phyloP scores from a whole-genome alignment of 2,797 vertebrate species.

The Lacerta viridis region DNA sequence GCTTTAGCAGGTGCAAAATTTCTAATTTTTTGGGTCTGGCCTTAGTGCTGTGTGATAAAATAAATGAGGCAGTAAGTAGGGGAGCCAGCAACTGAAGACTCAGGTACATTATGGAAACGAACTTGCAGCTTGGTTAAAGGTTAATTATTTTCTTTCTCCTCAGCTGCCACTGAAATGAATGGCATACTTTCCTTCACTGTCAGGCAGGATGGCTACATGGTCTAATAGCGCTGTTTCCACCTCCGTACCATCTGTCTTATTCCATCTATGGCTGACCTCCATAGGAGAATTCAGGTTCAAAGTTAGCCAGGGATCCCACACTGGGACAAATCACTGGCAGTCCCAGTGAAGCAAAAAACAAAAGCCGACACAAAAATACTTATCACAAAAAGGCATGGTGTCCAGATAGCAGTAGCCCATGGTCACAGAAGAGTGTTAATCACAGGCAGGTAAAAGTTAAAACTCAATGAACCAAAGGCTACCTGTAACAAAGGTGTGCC shows the following conservation, averaged over 20 bases:
- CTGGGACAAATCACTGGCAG: conserved; percentile 28
- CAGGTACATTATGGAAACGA: conserved; percentile 48
- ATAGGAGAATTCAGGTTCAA: conserved; percentile 6
- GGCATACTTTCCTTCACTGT: conserved; percentile 39
- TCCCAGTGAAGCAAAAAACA: neutral
- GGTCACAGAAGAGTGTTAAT: neutral
- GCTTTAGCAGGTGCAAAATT: conserved; percentile 22
- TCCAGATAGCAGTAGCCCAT: neutral
- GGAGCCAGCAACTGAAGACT: neutral
- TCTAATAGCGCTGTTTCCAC: conserved; percentile 32
- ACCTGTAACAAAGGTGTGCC: neutral
- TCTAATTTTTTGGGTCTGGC: neutral
- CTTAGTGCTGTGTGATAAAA: conserved; percentile 19
- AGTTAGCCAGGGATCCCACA: conserved; percentile 40
- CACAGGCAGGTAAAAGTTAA: neutral
- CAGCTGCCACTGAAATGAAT: conserved; percentile 49
- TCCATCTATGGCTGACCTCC: conserved; percentile 48
- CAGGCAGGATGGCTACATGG: conserved; percentile 51
- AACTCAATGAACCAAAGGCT: neutral
- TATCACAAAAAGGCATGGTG: neutral
- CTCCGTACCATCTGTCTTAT: conserved; percentile 38
- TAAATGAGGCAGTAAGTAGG: conserved; percentile 9
- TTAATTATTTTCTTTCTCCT: conserved; percentile 36
- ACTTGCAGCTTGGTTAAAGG: conserved; percentile 51
- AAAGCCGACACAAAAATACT: neutral